Evolutionary conservation across 2,797 vertebrate genomes (phyloP), one percentile per base, ranked within the genome.

Genomic region (Huso huso): DNA sequence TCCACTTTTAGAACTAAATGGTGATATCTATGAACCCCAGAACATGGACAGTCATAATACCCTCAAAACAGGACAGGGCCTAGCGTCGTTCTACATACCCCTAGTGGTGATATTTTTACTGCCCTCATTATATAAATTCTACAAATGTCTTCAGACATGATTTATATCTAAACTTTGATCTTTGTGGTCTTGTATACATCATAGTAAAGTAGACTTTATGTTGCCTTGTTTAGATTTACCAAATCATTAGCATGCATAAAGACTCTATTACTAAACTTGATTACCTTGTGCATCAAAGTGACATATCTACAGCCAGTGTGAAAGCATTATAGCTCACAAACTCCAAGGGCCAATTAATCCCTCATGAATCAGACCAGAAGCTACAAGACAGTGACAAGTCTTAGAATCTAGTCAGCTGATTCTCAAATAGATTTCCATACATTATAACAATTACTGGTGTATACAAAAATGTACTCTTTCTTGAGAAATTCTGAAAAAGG

Each of bases 251-350:
- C 77, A 78, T 87, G 82, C 87, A 81, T 71, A 60, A 78, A 81
- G 77, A 84, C 65, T 71, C 75, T 87, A 82, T 89, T 86, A 88
- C 78, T 74, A 67, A 66, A 78, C 74, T 84, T 88, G 78, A 88
- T 90, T 87, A 86, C 80, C 79, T 77, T 84, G 77, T 80, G 80
- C 85, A 89, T 91, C 86, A 89, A 83, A 85, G 58, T 86, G 86
- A 87, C 85, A 81, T 77, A 78, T 71, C 75, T 79, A 72, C 50
- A 71, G 73, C 69, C 51, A 0, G 37, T 50, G 15, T 71, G 72
- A 78, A 69, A 80, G 64, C 69, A 75, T 66, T 78, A 76, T 61
- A 78, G 63, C 65, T 79, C 73, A 68, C 74, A 72, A 75, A 65
- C 64, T 77, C 63, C 70, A 51, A 72, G 60, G 68, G 72, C 73